Evolutionary conservation across 2,797 vertebrate species (phyloP), one percentile per base, ranked within the genome.

Genomic region (Xerus rutilus): DNA sequence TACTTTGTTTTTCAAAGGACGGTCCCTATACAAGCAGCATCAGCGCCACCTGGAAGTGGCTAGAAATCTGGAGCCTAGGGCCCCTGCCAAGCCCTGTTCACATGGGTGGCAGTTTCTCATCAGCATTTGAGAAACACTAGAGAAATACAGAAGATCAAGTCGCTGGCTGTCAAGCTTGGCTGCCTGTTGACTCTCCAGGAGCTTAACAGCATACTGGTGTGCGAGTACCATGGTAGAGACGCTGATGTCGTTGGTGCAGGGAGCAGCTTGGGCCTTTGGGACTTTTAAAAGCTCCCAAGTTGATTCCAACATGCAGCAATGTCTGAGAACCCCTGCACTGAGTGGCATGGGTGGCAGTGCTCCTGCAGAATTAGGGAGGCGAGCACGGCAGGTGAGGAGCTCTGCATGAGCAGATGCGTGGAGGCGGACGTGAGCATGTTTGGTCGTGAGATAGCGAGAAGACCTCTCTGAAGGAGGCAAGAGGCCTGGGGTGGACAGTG

Each of bases 371-470:
- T 10, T 64, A 7, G 64, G 28, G 30, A 78, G 72, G 20, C 39
- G 21, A 15, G 23, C 5, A 0, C 1, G 3, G 64, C 45, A 3
- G 21, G 2, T 0, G 10, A 39, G 21, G 18, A 35, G 20, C 52
- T 23, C 17, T 9, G 13, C 3, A 0, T 3, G n/a, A 69, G 30
- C 28, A 89, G 39, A 6, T 28, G 18, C 20, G 3, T 1, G 23
- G 28, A 39, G 25, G 45, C 6, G 2, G 3, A 9, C 0, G 0
- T 39, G 39, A 39, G 20, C 12, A 13, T 1, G 1, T 5, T 7
- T 5, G 14, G 45, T 77, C 32, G 2, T 0, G 0, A 20, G 45
- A 2, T 4, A 1, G 73, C 7, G 20, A 47, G 83, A 54, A 54
- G n/a, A 23, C 28, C 7, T 21, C 45, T 70, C 64, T 11, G 12